A percentile compares a stretch with the other conserved stretches of the same genome.
These are phyloP conservation scores for Pegea sp. DNA, from an alignment of 23 tunicate species.

Conservation along the genomic window DNA sequence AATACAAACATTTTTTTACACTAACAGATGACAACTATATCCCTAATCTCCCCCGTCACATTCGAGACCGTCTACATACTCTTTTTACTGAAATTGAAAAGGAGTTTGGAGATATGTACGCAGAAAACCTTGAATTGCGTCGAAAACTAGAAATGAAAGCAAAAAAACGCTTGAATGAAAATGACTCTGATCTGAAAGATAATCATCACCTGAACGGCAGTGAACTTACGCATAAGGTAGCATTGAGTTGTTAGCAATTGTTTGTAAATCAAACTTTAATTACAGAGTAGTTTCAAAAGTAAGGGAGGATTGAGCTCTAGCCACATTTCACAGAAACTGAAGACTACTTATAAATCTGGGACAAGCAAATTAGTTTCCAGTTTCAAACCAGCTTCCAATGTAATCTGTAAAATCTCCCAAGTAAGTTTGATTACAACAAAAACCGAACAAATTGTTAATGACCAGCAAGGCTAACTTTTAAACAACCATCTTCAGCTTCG, in stretches of 20 bases:
- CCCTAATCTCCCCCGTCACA: too few species aligned
- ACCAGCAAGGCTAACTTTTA: too few species aligned
- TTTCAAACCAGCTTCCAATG: conserved; percentile 47
- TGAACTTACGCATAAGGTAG: conserved; percentile 17
- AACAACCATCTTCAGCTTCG: too few species aligned
- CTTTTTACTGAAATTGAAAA: conserved; percentile 58
- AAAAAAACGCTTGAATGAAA: conserved; percentile 11
- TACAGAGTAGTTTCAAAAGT: conserved; percentile 9
- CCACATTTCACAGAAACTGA: conserved; percentile 65
- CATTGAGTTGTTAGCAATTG: too few species aligned
- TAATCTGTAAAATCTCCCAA: conserved; percentile 30
- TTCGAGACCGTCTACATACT: too few species aligned
- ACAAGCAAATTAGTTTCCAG: conserved; percentile 85
- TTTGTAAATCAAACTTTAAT: too few species aligned
- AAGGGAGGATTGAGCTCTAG: conserved; percentile 46
- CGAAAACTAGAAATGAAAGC: too few species aligned
- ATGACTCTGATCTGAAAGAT: background rate
- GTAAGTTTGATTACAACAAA: too few species aligned
- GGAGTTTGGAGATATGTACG: conserved; percentile 33
- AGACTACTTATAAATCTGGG: conserved; percentile 78
- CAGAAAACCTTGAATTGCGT: conserved; percentile 24
- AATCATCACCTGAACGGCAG: conserved; percentile 4
- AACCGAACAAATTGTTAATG: too few species aligned
- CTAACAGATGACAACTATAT: too few species aligned
- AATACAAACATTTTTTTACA: too few species aligned